Conservation (phyloP, 2,113 vertebrate species). For the Pimephales promelas region DNA sequence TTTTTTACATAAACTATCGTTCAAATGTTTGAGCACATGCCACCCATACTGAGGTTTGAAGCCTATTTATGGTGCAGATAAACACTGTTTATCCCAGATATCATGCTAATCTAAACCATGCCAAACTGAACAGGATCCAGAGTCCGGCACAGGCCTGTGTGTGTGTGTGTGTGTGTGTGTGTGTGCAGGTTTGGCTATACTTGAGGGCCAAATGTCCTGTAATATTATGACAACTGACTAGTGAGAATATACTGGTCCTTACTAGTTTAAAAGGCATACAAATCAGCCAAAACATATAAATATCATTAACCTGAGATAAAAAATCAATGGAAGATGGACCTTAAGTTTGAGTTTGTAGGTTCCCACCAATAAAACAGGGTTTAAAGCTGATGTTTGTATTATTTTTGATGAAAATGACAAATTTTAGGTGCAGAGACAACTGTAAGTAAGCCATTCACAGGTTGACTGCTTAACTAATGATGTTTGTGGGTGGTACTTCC, state of each 20-base stretch:
- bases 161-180: too few relatives aligned
- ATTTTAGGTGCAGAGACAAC: background rate
- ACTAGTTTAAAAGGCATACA: too few relatives aligned
- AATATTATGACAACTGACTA: too few relatives aligned
- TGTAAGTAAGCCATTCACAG: background rate
- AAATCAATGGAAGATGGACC: too few relatives aligned
- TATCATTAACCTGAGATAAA: too few relatives aligned
- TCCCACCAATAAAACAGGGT: background rate
- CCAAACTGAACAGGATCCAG: slow-evolving; percentile 56
- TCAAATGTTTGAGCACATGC: slow-evolving; percentile 14
- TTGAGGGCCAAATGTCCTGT: too few relatives aligned
- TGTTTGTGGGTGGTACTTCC: slow-evolving; percentile 7
- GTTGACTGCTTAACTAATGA: background rate
- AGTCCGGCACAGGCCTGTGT: slow-evolving; percentile 71
- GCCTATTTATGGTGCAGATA: background rate
- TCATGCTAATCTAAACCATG: slow-evolving; percentile 33
- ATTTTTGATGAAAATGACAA: background rate
- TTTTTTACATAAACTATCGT: background rate
- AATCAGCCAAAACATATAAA: too few relatives aligned
- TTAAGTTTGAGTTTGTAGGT: too few relatives aligned
- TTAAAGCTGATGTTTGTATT: background rate
- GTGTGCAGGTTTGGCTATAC: too few relatives aligned
- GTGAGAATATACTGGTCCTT: too few relatives aligned
- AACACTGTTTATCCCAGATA: slow-evolving; percentile 25
- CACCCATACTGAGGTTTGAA: slow-evolving; percentile 11